Percentiles rank a stretch among this genome's conserved stretches.
Conservation (phyloP, 2,113 vertebrate genomes). For the Riparia riparia region DNA sequence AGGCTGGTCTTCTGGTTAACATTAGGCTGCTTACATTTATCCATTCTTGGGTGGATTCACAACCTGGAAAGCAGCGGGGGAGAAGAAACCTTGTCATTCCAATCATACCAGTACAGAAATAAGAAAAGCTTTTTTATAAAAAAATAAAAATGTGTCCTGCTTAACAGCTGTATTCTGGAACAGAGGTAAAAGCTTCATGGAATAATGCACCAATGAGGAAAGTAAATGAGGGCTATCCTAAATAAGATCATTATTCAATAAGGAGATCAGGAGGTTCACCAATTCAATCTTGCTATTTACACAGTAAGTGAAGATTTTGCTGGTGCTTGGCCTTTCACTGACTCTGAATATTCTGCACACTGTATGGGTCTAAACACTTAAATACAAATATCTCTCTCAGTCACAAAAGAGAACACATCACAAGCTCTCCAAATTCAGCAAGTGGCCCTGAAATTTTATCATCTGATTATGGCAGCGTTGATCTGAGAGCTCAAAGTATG, state of each 20-base stretch:
- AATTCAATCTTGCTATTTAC: not conserved
- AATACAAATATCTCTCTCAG: not conserved
- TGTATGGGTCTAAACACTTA: not conserved
- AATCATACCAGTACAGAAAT: not conserved
- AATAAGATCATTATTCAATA: not conserved
- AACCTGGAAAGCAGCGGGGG: slow-evolving; percentile 9
- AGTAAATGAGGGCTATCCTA: not conserved
- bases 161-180: not conserved
- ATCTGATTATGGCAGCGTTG: not conserved
- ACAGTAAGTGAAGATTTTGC: not conserved
- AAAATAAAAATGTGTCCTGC: not conserved
- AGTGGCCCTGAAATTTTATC: not conserved
- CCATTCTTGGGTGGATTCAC: slow-evolving; percentile 80
- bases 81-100: not conserved
- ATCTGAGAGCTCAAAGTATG: not conserved
- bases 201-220: not conserved
- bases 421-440: not conserved
- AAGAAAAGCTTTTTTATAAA: not conserved
- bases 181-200: not conserved
- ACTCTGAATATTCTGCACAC: not conserved
- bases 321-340: not conserved
- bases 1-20: slow-evolving; percentile 44
- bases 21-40: slow-evolving; percentile 72
- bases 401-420: not conserved
- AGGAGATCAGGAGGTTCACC: not conserved